phyloP scores from a whole-genome alignment of 2,113 vertebrate genomes.

The Hippocampus zosterae region DNA sequence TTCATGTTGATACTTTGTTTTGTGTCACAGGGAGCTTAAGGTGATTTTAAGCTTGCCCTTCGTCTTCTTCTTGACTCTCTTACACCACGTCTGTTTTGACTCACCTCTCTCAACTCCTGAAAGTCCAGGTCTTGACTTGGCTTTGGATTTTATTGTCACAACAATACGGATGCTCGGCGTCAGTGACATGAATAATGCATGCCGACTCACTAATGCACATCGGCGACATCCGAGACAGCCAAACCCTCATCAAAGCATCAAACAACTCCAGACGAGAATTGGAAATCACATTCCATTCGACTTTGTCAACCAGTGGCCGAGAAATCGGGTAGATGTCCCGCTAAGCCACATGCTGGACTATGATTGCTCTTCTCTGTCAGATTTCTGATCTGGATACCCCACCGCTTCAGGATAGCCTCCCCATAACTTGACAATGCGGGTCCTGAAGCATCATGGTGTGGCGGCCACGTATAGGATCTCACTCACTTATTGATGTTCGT shows the following conservation, averaged over 20 bases:
- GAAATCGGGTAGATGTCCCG: slow-evolving; percentile 20
- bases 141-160: not conserved
- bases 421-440: slow-evolving; percentile 39
- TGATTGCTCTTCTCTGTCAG: slow-evolving; percentile 19
- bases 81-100: not conserved
- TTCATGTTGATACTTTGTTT: not conserved
- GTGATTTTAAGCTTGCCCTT: not conserved
- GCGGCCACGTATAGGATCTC: slow-evolving; percentile 32
- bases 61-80: not conserved
- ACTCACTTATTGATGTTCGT: slow-evolving; percentile 59
- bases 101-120: not conserved
- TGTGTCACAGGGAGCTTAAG: not conserved
- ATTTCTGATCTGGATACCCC: slow-evolving; percentile 27
- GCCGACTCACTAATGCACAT: not conserved
- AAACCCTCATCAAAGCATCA: slow-evolving; percentile 42
- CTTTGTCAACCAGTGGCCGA: not conserved
- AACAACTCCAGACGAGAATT: slow-evolving; percentile 23
- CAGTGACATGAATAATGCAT: not conserved
- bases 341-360: slow-evolving; percentile 20
- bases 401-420: slow-evolving; percentile 23
- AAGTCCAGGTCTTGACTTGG: not conserved
- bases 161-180: not conserved
- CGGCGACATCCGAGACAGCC: slow-evolving; percentile 21
- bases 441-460: slow-evolving; percentile 12
- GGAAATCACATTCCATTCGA: slow-evolving; percentile 42